phyloP scores from a whole-genome alignment of 1,140 invertebrate genomes.

The Drosophila ohnishii region DNA sequence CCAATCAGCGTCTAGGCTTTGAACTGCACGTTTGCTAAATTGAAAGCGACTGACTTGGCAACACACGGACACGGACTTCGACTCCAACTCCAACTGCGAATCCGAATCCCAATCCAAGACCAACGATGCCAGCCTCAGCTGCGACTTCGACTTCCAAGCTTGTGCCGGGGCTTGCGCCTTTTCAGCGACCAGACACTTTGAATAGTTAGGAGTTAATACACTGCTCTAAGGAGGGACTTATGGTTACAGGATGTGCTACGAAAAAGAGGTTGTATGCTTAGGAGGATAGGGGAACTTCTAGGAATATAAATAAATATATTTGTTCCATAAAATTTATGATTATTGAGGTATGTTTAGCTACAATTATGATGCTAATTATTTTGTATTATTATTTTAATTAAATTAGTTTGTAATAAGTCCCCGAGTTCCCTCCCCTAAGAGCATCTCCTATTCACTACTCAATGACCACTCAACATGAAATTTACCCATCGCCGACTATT shows the following conservation, averaged over 20 bases:
- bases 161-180: conserved; percentile 71
- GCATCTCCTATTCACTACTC: conserved; percentile 24
- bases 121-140: conserved; percentile 24
- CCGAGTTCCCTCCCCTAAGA: background rate
- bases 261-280: too few relatives aligned
- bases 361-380: too few relatives aligned
- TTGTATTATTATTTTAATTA: too few relatives aligned
- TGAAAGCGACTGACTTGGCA: conserved; percentile 74
- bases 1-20: conserved; percentile 77
- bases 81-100: conserved; percentile 34
- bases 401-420: background rate
- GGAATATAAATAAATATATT: background rate
- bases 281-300: background rate
- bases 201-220: conserved; percentile 23
- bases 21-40: conserved; percentile 80
- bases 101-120: conserved; percentile 25
- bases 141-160: conserved; percentile 15
- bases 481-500: conserved; percentile 65
- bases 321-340: background rate
- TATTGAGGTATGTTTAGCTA: background rate
- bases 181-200: conserved; percentile 32
- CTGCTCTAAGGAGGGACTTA: background rate
- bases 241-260: background rate
- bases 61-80: conserved; percentile 32
- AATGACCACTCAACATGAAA: background rate